A percentile compares a stretch with the other conserved stretches of the same genome.
Evolutionary conservation across 2,888 invertebrate genomes (phyloP).

Genomic region (Apotomis betuletana): DNA sequence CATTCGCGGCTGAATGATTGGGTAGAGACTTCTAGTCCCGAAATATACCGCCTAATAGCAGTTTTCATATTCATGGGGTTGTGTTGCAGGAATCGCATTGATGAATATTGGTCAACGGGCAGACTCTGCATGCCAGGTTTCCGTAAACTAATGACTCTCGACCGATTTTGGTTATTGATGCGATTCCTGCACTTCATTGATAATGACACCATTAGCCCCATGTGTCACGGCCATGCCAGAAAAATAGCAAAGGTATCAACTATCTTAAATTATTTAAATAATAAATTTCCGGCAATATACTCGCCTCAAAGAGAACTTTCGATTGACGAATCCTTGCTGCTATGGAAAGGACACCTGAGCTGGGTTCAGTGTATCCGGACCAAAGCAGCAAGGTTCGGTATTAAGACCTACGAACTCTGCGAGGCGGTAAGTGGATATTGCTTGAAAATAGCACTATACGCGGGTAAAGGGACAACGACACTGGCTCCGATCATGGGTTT

Average conservation of each 20-base stretch:
- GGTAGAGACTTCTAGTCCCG: slow-evolving; percentile 13
- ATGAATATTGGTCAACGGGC: slow-evolving; percentile 14
- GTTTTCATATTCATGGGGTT: slow-evolving; percentile 20
- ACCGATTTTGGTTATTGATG: slow-evolving; percentile 18
- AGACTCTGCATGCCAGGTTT: slow-evolving; percentile 12
- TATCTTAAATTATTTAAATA: slow-evolving; percentile 22
- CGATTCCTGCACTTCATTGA: slow-evolving; percentile 10
- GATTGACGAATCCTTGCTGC: slow-evolving; percentile 36
- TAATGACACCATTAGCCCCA: slow-evolving; percentile 14
- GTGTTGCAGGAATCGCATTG: slow-evolving; percentile 17
- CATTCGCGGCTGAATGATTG: slow-evolving; percentile 9
- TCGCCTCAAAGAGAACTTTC: slow-evolving; percentile 26
- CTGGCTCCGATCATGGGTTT: slow-evolving; percentile 11
- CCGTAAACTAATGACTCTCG: slow-evolving; percentile 13
- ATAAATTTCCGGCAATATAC: slow-evolving; percentile 27
- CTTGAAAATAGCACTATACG: slow-evolving; percentile 16
- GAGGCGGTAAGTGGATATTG: slow-evolving; percentile 18
- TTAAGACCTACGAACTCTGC: slow-evolving; percentile 24
- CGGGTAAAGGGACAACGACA: slow-evolving; percentile 8
- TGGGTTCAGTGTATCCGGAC: slow-evolving; percentile 25
- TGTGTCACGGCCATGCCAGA: slow-evolving; percentile 9
- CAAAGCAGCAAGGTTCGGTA: slow-evolving; percentile 31
- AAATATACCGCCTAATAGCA: slow-evolving; percentile 19
- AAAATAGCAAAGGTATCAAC: slow-evolving; percentile 14
- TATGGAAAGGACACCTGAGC: slow-evolving; percentile 33